Evolutionary conservation across 2,888 invertebrate genomes (phyloP).

Genomic region (Ctenicera cuprea): DNA sequence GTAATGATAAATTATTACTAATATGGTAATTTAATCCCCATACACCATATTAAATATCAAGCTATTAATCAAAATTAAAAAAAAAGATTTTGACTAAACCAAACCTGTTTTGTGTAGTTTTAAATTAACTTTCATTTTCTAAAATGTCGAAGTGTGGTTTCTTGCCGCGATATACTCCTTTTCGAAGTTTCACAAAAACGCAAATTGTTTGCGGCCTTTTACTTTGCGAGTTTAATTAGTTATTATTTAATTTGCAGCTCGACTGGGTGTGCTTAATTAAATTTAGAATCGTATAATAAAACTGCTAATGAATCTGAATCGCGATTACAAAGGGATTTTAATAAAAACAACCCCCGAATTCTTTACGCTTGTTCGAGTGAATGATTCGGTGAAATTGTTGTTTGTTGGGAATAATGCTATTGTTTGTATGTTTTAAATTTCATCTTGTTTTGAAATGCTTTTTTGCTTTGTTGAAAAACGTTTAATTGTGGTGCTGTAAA

Average conservation of each 20-base stretch:
- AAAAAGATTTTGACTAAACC: too few relatives aligned
- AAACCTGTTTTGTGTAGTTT: too few relatives aligned
- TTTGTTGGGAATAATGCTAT: neutral
- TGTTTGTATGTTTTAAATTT: neutral
- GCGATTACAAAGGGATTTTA: slow-evolving; percentile 26
- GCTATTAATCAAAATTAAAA: too few relatives aligned
- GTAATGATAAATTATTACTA: too few relatives aligned
- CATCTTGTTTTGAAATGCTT: neutral
- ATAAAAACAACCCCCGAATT: slow-evolving; percentile 28
- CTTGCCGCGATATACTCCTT: too few relatives aligned
- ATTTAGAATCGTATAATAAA: slow-evolving; percentile 22
- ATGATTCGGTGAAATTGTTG: slow-evolving; percentile 11
- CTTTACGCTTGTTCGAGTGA: slow-evolving; percentile 20
- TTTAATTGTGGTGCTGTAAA: neutral
- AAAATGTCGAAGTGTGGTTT: too few relatives aligned
- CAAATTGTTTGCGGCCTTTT: slow-evolving; percentile 7
- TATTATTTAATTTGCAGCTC: slow-evolving; percentile 12
- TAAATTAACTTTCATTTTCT: too few relatives aligned
- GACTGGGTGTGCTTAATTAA: slow-evolving; percentile 12
- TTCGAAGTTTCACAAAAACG: neutral
- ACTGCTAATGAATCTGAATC: slow-evolving; percentile 26
- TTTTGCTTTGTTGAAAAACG: neutral
- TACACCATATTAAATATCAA: too few relatives aligned
- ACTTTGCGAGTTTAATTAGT: slow-evolving; percentile 10
- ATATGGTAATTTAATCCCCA: too few relatives aligned